phyloP scores from a whole-genome alignment of 2,888 invertebrate species.

The Nudaria mundana region DNA sequence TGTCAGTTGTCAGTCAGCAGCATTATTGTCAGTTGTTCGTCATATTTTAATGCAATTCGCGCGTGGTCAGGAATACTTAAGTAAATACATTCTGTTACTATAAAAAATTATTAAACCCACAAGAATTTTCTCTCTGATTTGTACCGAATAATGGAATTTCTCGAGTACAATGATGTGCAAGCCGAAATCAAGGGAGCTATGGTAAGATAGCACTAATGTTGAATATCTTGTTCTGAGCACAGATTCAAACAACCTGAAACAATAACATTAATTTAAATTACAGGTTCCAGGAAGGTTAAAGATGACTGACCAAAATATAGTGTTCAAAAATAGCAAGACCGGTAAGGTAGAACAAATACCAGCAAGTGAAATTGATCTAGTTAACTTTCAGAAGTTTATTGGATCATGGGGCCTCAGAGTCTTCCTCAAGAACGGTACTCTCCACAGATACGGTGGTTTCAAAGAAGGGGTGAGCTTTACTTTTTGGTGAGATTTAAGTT shows the following conservation, averaged over 20 bases:
- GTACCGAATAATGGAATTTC: slow-evolving; percentile 84
- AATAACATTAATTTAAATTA: slow-evolving; percentile 15
- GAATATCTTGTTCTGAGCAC: not conserved
- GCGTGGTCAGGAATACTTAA: no score
- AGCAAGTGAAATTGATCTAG: slow-evolving; percentile 91
- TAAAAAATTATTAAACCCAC: not conserved
- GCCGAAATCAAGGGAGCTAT: slow-evolving; percentile 92
- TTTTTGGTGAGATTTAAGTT: no score
- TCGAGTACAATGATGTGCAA: slow-evolving; percentile 93
- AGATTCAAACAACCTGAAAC: not conserved
- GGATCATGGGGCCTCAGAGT: slow-evolving; percentile 94
- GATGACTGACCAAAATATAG: slow-evolving; percentile 93
- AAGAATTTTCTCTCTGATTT: not conserved
- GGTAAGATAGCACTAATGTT: slow-evolving; percentile 74
- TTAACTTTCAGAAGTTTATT: slow-evolving; percentile 96
- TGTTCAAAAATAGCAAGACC: slow-evolving; percentile 97
- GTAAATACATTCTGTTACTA: no score
- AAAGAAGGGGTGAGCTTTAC: slow-evolving; percentile 91
- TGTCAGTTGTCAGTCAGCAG: no score
- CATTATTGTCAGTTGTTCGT: no score
- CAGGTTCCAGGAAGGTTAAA: slow-evolving; percentile 96
- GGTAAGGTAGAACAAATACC: slow-evolving; percentile 97
- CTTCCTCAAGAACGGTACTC: slow-evolving; percentile 92
- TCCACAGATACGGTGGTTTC: slow-evolving; percentile 96
- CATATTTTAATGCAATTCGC: slow-evolving; percentile 19